Evolutionary conservation across 2,113 vertebrate species (phyloP), one percentile per base, ranked within the genome.

Genomic region (Cavia aperea): DNA sequence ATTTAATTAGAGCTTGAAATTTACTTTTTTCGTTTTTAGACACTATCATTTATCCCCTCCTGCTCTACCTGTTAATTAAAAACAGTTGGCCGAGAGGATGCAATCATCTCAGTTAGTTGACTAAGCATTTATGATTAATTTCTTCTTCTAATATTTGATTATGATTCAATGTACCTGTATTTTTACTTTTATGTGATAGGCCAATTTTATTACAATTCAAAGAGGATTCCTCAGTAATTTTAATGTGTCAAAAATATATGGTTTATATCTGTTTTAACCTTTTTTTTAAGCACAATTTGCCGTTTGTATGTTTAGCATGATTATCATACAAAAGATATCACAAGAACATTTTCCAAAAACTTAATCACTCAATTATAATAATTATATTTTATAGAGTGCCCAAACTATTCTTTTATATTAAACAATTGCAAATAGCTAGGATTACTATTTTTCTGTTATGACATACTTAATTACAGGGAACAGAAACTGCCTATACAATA

Each of bases 1-100:
- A 62, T 92, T 96, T 96, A 96, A 96, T 96, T 96, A 96, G 87
- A 95, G 51, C 9, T 91, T 94, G 93, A 95, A 95, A 78, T 83
- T 93, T 43, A 85, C 95, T 95, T 87, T 94, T 93, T 33, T 91
- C 70, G 60, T 77, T 95, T 73, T 81, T 31, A 46, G 81, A 39
- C 90, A 43, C 75, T 89, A 26, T 96, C 95, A 66, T 96, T 96
- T 94, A 78, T 29, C 63, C 60, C 33, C 84, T 95, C 96, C 63
- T 5, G 31, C 93, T 96, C 96, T 94, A 93, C 91, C 62, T 94
- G 31, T 95, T 96, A 94, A 93, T 97, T 96, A 92, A 95, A 96
- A 96, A 89, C 39, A 95, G 56, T 96, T 96, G 93, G 88, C 87
- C 78, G 90, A 92, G 15, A 96, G 81, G 81, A 96, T 94, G 65